Evolutionary conservation across 2,113 vertebrate genomes (phyloP), one percentile per base, ranked within the genome.

Genomic region (Grus americana): DNA sequence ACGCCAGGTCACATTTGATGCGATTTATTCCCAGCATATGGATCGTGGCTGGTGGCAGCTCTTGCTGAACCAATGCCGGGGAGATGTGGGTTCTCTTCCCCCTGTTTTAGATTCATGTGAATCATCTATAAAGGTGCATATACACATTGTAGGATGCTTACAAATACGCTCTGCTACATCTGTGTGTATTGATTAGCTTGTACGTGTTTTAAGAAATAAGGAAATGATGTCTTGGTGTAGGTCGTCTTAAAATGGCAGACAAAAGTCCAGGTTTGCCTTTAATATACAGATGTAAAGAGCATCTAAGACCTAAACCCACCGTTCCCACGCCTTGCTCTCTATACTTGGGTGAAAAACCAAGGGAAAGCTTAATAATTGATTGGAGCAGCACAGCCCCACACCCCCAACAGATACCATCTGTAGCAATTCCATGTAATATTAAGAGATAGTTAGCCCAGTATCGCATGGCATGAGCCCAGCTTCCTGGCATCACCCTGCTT

Each of bases 321-420:
- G 1, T n/a, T 79, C 58, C 30, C 36, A 12, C 0, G 2, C 27
- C 47, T 79, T 34, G 27, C 44, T 5, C 13, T 63, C n/a, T 27
- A 1, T 52, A 2, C 20, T 55, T 17, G 78, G 38, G 24, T 58
- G 34, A 36, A 54, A 83, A 55, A 23, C 34, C 61, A 74, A 66
- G 65, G 34, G 24, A 46, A 38, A 46, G 17, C 11, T 91, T 71
- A 47, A 27, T 81, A 52, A 40, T 38, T 42, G 57, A 46, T 63
- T 20, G 40, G 67, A 63, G 52, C 52, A 67, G 42, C 75, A 5
- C 30, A 68, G 44, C 65, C 57, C 62, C 12, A 7, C 29, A 5
- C 15, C 36, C 55, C 49, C 1, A 4, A 38, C 36, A 44, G 78
- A 19, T 36, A 7, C 71, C 30, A 26, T 67, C 47, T 63, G 49